Percentiles rank a stretch among this genome's conserved stretches.
These are phyloP conservation scores for Etheostoma spectabile DNA, from an alignment of 2,113 vertebrate species.

Conservation along the genomic window DNA sequence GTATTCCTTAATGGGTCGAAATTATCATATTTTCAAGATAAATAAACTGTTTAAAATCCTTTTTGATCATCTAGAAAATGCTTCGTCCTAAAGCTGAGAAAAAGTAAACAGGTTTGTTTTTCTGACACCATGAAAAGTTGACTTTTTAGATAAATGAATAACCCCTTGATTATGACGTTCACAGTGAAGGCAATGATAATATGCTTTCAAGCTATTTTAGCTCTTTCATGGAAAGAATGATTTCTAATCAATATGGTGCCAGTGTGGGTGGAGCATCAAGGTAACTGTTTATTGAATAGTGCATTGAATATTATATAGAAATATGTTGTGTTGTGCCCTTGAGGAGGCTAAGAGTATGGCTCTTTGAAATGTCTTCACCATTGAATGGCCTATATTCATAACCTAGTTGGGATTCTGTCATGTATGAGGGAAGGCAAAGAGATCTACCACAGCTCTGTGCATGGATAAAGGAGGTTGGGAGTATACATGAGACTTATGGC, in stretches of 20 bases:
- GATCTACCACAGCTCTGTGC: constrained; percentile 6
- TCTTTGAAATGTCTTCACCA: background rate
- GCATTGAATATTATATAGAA: background rate
- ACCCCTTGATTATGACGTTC: too few species aligned
- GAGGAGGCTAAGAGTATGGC: background rate
- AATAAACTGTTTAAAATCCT: too few species aligned
- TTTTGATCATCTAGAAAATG: too few species aligned
- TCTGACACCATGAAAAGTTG: too few species aligned
- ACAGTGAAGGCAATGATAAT: too few species aligned
- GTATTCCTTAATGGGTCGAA: too few species aligned
- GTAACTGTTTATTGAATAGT: background rate
- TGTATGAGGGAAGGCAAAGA: background rate
- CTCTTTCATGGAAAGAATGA: too few species aligned
- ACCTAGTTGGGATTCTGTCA: background rate
- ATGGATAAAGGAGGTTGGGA: constrained; percentile 2
- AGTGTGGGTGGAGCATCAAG: constrained; percentile 20
- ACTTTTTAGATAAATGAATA: too few species aligned
- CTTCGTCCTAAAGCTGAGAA: too few species aligned
- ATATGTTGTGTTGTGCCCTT: background rate
- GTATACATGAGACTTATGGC: background rate
- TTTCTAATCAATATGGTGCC: background rate
- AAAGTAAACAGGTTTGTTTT: too few species aligned
- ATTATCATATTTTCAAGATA: too few species aligned
- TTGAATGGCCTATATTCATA: background rate
- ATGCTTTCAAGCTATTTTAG: too few species aligned